Evolutionary conservation across 1,140 invertebrate species (phyloP), one percentile per base, ranked within the genome.

Genomic region (Maniola jurtina): DNA sequence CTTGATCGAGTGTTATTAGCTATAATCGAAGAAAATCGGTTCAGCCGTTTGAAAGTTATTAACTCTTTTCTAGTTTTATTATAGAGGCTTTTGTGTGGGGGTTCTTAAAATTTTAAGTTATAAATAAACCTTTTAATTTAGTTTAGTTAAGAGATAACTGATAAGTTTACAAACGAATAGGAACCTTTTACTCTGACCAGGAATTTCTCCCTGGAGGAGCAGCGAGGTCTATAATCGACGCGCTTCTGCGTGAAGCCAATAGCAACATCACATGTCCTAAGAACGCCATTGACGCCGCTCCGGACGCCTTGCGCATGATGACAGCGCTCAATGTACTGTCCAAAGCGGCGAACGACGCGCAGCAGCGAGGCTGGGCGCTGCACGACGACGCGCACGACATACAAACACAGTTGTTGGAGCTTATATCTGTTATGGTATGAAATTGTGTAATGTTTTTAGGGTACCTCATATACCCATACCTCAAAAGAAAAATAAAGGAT

Each of bases 341-440:
- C 10, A 95, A 94, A 54, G 97, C 96, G 71, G 97, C 97, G 72
- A 96, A 98, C 85, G 97, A 98, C 80, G 96, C 97, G 0, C 97
- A 99, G 81, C 97, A 99, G 77, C 92, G 97, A 72, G 97, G 96
- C 71, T 98, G 97, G 97, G 96, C 97, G 79, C 90, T 98, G 5
- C 96, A 98, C 88, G 97, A 98, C 88, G 97, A 99, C 88, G 96
- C 98, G 76, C 93, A 93, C 60, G 94, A 95, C 64, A 98, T 98
- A 80, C 93, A 94, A 47, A 94, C 95, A 68, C 95, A 97, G 79
- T 92, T 98, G 8, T 93, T 95, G 57, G 96, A 98, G 83, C 91
- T 98, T 13, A 94, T 96, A 8, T 96, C 95, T 59, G 96, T 98
- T 81, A 91, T 98, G 92, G 96, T 97, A 91, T 91, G 92, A 80